These are phyloP conservation scores for Diphyllodes magnificus DNA, from an alignment of 2,113 vertebrate species.

Conservation along the genomic window DNA sequence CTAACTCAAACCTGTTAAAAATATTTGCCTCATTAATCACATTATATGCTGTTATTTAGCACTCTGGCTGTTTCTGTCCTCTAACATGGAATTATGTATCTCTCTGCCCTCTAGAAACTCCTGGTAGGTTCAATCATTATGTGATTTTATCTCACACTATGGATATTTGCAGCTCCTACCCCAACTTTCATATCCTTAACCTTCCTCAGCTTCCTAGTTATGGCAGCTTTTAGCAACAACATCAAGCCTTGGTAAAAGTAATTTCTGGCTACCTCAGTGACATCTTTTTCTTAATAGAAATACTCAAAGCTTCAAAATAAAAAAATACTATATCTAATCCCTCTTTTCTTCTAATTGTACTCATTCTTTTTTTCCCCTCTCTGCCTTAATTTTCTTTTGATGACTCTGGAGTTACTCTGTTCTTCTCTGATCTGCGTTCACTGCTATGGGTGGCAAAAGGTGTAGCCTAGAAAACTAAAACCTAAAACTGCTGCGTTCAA, in stretches of 20 bases:
- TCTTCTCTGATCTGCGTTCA: neutral
- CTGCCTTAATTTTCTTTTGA: neutral
- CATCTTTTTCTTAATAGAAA: neutral
- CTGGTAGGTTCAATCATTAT: neutral
- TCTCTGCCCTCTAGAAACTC: neutral
- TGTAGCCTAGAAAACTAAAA: neutral
- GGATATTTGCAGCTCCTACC: neutral
- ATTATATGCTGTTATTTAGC: neutral
- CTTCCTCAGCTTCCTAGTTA: neutral
- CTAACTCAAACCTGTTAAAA: conserved; percentile 14
- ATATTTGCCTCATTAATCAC: conserved; percentile 8
- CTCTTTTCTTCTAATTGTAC: neutral
- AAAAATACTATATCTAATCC: neutral
- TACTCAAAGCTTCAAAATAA: neutral
- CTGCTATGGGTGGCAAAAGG: neutral
- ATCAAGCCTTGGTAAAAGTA: neutral
- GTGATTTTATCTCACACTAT: neutral
- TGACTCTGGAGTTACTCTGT: neutral
- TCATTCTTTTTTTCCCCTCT: neutral
- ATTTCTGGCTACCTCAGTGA: neutral
- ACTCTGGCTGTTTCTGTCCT: neutral
- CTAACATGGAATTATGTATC: neutral
- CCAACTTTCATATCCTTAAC: neutral
- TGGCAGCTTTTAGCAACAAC: neutral
- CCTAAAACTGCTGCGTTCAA: neutral